Evolutionary conservation across 1,140 invertebrate species (phyloP), one percentile per base, ranked within the genome.

Genomic region (Eurosta solidaginis): DNA sequence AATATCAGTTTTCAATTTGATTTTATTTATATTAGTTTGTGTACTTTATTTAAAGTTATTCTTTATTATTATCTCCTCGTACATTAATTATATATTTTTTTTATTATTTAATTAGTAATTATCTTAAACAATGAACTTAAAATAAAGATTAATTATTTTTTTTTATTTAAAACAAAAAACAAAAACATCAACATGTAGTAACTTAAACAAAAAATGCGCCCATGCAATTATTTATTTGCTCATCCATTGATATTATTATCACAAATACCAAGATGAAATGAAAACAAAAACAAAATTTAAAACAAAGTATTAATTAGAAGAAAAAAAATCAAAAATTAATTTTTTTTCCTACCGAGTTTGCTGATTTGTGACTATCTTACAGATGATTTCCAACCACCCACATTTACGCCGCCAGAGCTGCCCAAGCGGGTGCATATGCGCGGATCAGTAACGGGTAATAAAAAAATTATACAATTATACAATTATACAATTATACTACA

Each of bases 371-470:
- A 59, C 49, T 54, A 82, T 93, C 93, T 95, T 95, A 91, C 94
- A 96, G 94, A 96, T 95, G 94, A 96, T 91, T 93, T 95, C 92
- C 94, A 95, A 92, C 94, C 93, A 91, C 94, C 95, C 90, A 96
- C 95, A 91, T 96, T 96, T 92, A 97, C 95, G 91, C 95, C 95
- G 92, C 95, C 96, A 92, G 96, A 97, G 93, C 94, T 97, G 91
- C 95, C 95, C 91, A 97, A 97, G 93, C 94, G 95, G 93, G 95
- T 96, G 92, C 95, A 96, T 94, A 92, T 96, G 90, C 92, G 95
- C 96, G 95, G 95, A 96, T 96, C 89, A 90, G 89, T 88, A 85
- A 84, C 85, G 84, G 87, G 87, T 88, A 88, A 88, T 83, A 80
- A 84, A n/a, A n/a, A n/a, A 78, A 81, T 80, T 75, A 76, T 77